Percentiles rank a stretch among this genome's conserved stretches.
Conservation (phyloP, 2,888 invertebrate genomes). For the Perdita meconis region DNA sequence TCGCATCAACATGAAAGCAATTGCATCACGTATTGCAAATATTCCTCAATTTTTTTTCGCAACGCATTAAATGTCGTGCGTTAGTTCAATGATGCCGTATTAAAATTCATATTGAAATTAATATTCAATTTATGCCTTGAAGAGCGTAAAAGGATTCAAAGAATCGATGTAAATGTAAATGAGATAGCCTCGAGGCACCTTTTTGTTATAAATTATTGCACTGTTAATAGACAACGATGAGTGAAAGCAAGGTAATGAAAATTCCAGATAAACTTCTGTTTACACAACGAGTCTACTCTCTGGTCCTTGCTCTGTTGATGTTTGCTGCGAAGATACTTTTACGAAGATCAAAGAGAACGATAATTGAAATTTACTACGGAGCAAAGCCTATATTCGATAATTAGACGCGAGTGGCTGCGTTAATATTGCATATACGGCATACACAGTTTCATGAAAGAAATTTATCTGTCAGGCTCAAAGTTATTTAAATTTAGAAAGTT, state of each 20-base stretch:
- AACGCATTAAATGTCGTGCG: neutral
- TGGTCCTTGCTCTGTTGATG: neutral
- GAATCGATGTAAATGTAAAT: slow-evolving; percentile 12
- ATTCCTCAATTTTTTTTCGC: no score
- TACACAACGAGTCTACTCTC: neutral
- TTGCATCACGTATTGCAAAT: no score
- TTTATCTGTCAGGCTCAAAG: no score
- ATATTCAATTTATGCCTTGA: slow-evolving; percentile 8
- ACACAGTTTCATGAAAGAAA: no score
- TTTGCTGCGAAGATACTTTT: neutral
- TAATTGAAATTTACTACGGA: neutral
- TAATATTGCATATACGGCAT: neutral
- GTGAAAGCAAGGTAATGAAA: slow-evolving; percentile 13
- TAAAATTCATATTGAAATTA: slow-evolving; percentile 14
- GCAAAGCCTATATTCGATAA: no score
- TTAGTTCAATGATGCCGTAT: neutral
- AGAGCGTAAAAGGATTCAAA: neutral
- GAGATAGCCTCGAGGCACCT: neutral
- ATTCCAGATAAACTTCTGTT: neutral
- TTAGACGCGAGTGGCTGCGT: no score
- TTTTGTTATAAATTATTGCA: slow-evolving; percentile 18
- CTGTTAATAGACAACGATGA: slow-evolving; percentile 3
- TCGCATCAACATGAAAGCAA: no score
- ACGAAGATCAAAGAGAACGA: neutral
- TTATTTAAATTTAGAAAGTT: no score